Evolutionary conservation across 2,113 vertebrate species (phyloP).

Genomic region (Aphelocoma coerulescens): DNA sequence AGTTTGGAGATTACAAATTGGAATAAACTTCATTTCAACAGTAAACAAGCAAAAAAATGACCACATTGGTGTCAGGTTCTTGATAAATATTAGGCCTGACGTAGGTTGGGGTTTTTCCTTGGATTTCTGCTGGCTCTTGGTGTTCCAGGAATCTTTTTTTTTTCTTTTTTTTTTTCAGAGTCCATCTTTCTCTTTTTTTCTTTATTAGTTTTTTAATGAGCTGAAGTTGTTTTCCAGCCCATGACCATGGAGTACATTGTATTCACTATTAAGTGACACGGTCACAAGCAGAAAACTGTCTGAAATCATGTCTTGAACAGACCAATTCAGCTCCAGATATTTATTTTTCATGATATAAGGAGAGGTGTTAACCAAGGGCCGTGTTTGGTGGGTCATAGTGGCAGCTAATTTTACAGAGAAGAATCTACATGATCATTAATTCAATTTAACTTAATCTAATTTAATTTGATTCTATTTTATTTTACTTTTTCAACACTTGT

Average conservation of each 20-base stretch:
- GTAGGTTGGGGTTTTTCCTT: slow-evolving; percentile 62
- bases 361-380: neutral
- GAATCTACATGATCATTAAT: neutral
- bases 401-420: slow-evolving; percentile 3
- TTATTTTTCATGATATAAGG: neutral
- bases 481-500: neutral
- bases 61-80: slow-evolving; percentile 57
- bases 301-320: neutral
- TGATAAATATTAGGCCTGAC: slow-evolving; percentile 75
- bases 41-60: slow-evolving; percentile 65
- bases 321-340: neutral
- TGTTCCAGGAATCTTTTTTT: slow-evolving; percentile 43
- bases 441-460: neutral
- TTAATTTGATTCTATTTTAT: neutral
- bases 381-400: neutral
- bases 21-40: slow-evolving; percentile 57
- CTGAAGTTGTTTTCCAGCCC: neutral
- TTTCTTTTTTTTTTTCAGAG: neutral
- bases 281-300: neutral
- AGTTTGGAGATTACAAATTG: slow-evolving; percentile 47
- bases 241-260: neutral
- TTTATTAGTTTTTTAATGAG: neutral
- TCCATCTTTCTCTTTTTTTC: neutral
- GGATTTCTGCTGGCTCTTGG: slow-evolving; percentile 44
- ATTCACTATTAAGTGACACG: neutral